These are phyloP conservation scores for Salvelinus namaycush DNA, from an alignment of 2,113 vertebrate species.

Conservation along the genomic window DNA sequence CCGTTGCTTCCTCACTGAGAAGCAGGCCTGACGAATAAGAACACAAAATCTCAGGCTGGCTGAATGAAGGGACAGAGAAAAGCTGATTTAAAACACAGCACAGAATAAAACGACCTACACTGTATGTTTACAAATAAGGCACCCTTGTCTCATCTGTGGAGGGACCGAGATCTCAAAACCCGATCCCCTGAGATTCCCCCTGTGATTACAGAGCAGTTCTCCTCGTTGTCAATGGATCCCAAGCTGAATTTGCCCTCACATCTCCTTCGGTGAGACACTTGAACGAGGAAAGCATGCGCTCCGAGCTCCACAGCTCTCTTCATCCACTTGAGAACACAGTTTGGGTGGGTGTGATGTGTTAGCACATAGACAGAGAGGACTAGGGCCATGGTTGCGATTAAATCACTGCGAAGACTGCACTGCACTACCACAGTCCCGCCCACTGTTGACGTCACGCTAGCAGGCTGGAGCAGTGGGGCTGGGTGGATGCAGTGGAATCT, in stretches of 20 bases:
- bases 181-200: slow-evolving; percentile 17
- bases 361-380: neutral
- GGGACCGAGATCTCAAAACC: slow-evolving; percentile 1
- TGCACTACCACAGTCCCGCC: no score
- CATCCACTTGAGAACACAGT: no score
- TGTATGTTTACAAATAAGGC: slow-evolving; percentile 24
- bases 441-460: neutral
- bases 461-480: neutral
- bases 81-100: slow-evolving; percentile 6
- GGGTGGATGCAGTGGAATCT: neutral
- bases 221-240: neutral
- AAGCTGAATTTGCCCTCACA: neutral
- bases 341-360: neutral
- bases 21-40: slow-evolving; percentile 63
- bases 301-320: neutral
- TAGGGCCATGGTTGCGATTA: neutral
- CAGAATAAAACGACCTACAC: neutral
- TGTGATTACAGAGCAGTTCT: slow-evolving; percentile 6
- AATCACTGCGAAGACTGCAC: neutral
- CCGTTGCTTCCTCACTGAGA: slow-evolving; percentile 62
- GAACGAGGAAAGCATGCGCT: neutral
- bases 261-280: neutral
- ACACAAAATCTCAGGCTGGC: slow-evolving; percentile 58
- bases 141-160: slow-evolving; percentile 22
- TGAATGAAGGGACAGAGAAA: slow-evolving; percentile 45